These are phyloP conservation scores for Pseudachorutes palmiensis DNA, from an alignment of 1,140 invertebrate genomes.

Conservation along the genomic window DNA sequence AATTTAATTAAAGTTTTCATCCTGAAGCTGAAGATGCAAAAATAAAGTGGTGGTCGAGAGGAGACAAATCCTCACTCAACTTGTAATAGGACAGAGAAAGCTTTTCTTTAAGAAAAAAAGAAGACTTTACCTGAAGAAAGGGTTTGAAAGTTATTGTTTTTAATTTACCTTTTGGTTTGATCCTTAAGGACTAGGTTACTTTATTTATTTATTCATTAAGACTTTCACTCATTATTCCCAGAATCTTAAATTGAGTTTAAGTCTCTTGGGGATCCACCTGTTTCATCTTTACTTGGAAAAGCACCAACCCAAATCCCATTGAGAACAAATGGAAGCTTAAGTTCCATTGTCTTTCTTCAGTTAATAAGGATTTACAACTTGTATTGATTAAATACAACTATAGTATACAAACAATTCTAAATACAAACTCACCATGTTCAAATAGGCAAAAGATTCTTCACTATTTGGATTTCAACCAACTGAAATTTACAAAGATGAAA, in stretches of 20 bases:
- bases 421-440: not conserved
- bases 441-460: not conserved
- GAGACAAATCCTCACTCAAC: not conserved
- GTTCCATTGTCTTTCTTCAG: conserved; percentile 3
- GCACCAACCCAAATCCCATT: not conserved
- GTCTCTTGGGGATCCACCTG: not conserved
- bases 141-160: not conserved
- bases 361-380: not conserved
- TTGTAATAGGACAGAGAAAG: too few species aligned
- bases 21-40: not conserved
- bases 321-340: not conserved
- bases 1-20: too few species aligned
- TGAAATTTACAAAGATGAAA: conserved; percentile 6
- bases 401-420: not conserved
- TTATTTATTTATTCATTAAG: not conserved
- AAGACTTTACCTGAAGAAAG: too few species aligned
- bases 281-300: not conserved
- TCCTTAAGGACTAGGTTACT: not conserved
- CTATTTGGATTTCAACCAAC: not conserved
- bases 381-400: not conserved
- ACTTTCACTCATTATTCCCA: conserved; percentile 1
- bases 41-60: not conserved
- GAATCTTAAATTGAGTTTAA: conserved; percentile 9
- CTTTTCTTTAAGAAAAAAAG: too few species aligned
- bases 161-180: not conserved